A percentile compares a stretch with the other conserved stretches of the same genome.
Evolutionary conservation across 2,113 vertebrate species (phyloP).

Genomic region (Anser brachyrhynchus): DNA sequence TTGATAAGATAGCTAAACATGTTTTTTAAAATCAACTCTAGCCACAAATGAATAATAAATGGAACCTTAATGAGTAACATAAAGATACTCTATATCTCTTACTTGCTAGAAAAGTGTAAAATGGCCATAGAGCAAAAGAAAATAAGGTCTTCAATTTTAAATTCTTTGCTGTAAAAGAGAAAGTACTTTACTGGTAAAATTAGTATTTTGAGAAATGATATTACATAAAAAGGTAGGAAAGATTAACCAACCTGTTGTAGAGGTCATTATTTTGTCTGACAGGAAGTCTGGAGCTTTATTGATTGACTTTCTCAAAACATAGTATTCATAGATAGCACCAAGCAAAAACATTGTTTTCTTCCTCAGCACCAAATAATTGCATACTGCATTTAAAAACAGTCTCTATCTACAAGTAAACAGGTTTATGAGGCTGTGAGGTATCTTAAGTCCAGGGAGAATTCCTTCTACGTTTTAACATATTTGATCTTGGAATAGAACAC

Average conservation of each 20-base stretch:
- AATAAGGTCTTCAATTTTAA: background rate
- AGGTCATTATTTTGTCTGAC: slow-evolving; percentile 30
- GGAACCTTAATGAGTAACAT: background rate
- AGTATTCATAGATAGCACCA: background rate
- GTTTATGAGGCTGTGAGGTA: background rate
- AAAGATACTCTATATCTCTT: slow-evolving; percentile 13
- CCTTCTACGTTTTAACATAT: background rate
- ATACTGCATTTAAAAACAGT: slow-evolving; percentile 1
- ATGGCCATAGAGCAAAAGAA: background rate
- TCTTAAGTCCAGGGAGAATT: background rate
- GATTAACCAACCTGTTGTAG: background rate
- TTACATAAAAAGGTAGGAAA: slow-evolving; percentile 35
- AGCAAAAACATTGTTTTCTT: slow-evolving; percentile 1
- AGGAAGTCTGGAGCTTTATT: slow-evolving; percentile 17
- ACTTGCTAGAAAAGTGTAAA: background rate
- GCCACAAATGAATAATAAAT: slow-evolving; percentile 5
- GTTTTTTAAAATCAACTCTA: slow-evolving; percentile 3
- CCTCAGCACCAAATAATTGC: background rate
- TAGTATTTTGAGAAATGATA: slow-evolving; percentile 34
- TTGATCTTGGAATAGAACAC: background rate
- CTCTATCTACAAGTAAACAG: background rate
- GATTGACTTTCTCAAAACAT: slow-evolving; percentile 1
- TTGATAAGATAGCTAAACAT: background rate
- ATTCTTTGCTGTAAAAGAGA: slow-evolving; percentile 27
- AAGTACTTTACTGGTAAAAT: slow-evolving; percentile 52